These are phyloP conservation scores for Cantharis rustica DNA, from an alignment of 2,888 invertebrate species.

Conservation along the genomic window DNA sequence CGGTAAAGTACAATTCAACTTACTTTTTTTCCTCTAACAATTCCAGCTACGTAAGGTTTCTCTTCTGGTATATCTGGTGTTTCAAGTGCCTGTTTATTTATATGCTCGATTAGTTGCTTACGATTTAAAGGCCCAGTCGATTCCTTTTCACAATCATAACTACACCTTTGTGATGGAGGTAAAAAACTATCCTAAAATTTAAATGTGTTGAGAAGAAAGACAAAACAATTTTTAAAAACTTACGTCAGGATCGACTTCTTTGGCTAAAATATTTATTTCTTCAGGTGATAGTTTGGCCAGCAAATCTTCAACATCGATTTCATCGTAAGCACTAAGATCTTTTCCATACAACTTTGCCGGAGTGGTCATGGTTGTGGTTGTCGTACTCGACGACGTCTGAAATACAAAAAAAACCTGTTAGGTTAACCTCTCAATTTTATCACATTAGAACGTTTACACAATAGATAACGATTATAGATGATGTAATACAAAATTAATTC, in stretches of 20 bases:
- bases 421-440: background rate
- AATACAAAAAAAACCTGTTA: slow-evolving; percentile 50
- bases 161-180: slow-evolving; percentile 94
- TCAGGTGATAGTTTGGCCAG: slow-evolving; percentile 91
- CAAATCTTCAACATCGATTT: slow-evolving; percentile 94
- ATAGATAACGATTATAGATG: background rate
- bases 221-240: slow-evolving; percentile 57
- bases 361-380: slow-evolving; percentile 88
- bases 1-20: slow-evolving; percentile 34
- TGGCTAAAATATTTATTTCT: slow-evolving; percentile 95
- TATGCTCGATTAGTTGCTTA: slow-evolving; percentile 93
- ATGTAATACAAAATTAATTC: slow-evolving; percentile 11
- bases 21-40: slow-evolving; percentile 89
- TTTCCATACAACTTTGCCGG: slow-evolving; percentile 89
- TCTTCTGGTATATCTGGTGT: slow-evolving; percentile 96
- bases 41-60: slow-evolving; percentile 91
- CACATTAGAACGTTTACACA: background rate
- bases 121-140: slow-evolving; percentile 96
- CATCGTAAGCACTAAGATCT: slow-evolving; percentile 88
- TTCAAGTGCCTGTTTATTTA: slow-evolving; percentile 97
- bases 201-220: slow-evolving; percentile 42
- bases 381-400: slow-evolving; percentile 88
- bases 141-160: slow-evolving; percentile 93
- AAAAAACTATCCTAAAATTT: slow-evolving; percentile 89
- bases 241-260: slow-evolving; percentile 99